Percentiles rank a stretch among this genome's conserved stretches.
Conservation (phyloP, 2,888 invertebrate genomes). For the Oscheius onirici region DNA sequence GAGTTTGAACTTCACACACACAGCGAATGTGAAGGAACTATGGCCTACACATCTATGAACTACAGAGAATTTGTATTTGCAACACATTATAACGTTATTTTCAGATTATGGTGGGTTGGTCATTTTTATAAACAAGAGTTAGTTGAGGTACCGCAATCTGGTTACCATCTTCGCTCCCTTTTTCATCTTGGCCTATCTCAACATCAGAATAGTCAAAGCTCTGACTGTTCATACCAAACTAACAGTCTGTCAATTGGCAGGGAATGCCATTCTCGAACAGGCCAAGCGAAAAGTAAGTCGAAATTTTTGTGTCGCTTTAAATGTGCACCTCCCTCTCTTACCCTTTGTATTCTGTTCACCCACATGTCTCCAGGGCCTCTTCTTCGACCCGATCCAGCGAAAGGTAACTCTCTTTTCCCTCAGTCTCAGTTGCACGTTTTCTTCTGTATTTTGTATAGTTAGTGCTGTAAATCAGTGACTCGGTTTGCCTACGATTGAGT, state of each 20-base stretch:
- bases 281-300: slow-evolving; percentile 39
- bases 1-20: slow-evolving; percentile 59
- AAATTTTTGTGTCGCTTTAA: slow-evolving; percentile 4
- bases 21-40: slow-evolving; percentile 56
- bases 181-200: slow-evolving; percentile 63
- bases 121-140: neutral
- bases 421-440: neutral
- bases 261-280: slow-evolving; percentile 38
- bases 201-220: slow-evolving; percentile 61
- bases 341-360: slow-evolving; percentile 10
- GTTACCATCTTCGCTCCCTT: slow-evolving; percentile 69
- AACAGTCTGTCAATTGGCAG: slow-evolving; percentile 32
- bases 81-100: slow-evolving; percentile 61
- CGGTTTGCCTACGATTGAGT: too few relatives aligned
- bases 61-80: slow-evolving; percentile 60
- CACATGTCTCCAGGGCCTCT: neutral
- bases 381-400: slow-evolving; percentile 20
- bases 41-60: slow-evolving; percentile 57
- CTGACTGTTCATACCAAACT: slow-evolving; percentile 36
- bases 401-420: slow-evolving; percentile 24
- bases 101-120: slow-evolving; percentile 45
- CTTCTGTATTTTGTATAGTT: slow-evolving; percentile 1
- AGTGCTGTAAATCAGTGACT: too few relatives aligned
- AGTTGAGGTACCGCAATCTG: slow-evolving; percentile 66
- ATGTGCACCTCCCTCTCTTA: slow-evolving; percentile 9